phyloP scores from a whole-genome alignment of 1,140 invertebrate genomes.

The Philotrypesis tridentata region DNA sequence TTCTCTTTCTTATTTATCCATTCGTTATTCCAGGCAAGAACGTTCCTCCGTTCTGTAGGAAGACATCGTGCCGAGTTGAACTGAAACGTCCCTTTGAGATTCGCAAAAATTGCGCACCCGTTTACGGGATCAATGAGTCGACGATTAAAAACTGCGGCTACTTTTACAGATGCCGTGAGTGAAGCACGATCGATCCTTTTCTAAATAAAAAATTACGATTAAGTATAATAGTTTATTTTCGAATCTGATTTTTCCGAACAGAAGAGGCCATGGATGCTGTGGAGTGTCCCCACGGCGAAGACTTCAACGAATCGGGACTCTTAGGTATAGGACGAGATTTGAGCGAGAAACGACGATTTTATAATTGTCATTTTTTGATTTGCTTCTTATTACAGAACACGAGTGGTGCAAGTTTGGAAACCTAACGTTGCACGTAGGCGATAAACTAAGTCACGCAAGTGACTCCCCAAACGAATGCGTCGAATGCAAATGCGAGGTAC shows the following conservation, averaged over 20 bases:
- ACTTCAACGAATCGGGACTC: not conserved
- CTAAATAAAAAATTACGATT: too few relatives aligned
- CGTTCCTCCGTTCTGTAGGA: conserved; percentile 59
- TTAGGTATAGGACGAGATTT: not conserved
- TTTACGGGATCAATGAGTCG: conserved; percentile 49
- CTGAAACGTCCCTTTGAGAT: not conserved
- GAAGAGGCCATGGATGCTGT: conserved; percentile 49
- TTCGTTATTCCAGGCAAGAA: conserved; percentile 55
- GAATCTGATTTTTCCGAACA: conserved; percentile 42
- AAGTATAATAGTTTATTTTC: too few relatives aligned
- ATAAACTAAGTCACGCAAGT: conserved; percentile 53
- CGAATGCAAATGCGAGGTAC: conserved; percentile 60
- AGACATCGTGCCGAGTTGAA: conserved; percentile 48
- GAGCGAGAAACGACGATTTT: not conserved
- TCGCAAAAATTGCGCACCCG: conserved; percentile 59
- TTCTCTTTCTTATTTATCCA: not conserved
- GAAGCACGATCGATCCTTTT: too few relatives aligned
- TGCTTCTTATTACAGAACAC: not conserved
- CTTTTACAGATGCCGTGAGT: conserved; percentile 61
- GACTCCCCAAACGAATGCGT: conserved; percentile 54
- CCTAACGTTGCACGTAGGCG: conserved; percentile 57
- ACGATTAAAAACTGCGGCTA: conserved; percentile 52
- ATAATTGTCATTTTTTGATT: not conserved
- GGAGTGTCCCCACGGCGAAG: not conserved
- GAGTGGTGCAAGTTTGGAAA: conserved; percentile 55